A percentile compares a stretch with the other conserved stretches of the same genome.
phyloP scores from a whole-genome alignment of 2,797 vertebrate genomes.

The Sebastes wilsoni region DNA sequence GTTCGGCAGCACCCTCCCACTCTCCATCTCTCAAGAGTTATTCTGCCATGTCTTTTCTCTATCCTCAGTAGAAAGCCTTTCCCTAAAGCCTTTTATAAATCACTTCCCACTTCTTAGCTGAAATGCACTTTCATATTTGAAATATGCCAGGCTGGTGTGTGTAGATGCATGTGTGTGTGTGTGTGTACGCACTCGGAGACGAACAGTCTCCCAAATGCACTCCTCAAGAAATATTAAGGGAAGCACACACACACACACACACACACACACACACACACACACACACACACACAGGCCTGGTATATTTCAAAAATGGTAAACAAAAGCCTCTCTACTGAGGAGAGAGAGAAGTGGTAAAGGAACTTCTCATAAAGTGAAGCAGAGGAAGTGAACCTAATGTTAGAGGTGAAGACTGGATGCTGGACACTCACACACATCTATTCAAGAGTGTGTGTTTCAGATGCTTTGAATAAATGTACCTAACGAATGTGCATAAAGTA shows the following conservation, averaged over 20 bases:
- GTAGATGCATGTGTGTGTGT: background rate
- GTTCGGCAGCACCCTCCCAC: slow-evolving; percentile 51
- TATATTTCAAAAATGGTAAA: slow-evolving; percentile 50
- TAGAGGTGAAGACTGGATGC: background rate
- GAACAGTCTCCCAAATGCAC: slow-evolving; percentile 49
- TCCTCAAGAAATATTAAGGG: slow-evolving; percentile 47
- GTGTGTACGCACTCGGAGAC: background rate
- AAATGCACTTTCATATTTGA: slow-evolving; percentile 71
- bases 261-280: background rate
- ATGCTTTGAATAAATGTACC: background rate
- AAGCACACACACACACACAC: background rate
- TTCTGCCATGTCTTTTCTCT: slow-evolving; percentile 59
- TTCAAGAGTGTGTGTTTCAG: slow-evolving; percentile 26
- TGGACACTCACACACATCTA: background rate
- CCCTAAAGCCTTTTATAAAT: slow-evolving; percentile 74
- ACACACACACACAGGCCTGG: background rate
- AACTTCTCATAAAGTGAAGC: slow-evolving; percentile 7
- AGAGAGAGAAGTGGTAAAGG: slow-evolving; percentile 7
- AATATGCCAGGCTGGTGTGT: slow-evolving; percentile 48
- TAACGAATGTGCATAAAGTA: background rate
- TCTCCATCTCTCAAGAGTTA: slow-evolving; percentile 61
- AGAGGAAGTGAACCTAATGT: background rate
- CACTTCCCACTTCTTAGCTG: slow-evolving; percentile 72
- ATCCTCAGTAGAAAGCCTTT: slow-evolving; percentile 63
- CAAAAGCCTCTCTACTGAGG: slow-evolving; percentile 29